A percentile compares a stretch with the other conserved stretches of the same genome.
Conservation (phyloP, 2,797 vertebrate genomes). For the Eospalax fontanierii region DNA sequence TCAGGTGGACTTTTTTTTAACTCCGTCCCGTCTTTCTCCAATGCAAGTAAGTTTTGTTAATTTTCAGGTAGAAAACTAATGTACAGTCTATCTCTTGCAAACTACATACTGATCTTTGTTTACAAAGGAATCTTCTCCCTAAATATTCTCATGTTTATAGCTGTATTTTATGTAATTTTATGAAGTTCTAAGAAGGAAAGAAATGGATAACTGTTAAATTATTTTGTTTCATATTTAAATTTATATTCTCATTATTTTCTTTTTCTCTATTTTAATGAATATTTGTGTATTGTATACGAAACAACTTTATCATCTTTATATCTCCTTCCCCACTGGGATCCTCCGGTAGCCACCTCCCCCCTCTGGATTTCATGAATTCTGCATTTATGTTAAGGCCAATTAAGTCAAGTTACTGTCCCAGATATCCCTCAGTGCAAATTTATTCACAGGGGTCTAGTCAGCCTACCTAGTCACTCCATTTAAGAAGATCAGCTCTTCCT, state of each 20-base stretch:
- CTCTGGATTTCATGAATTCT: too few relatives aligned
- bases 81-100: background rate
- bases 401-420: too few relatives aligned
- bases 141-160: background rate
- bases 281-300: too few relatives aligned
- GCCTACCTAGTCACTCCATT: too few relatives aligned
- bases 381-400: too few relatives aligned
- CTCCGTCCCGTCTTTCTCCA: background rate
- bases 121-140: background rate
- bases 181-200: background rate
- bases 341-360: too few relatives aligned
- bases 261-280: background rate
- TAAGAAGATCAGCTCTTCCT: too few relatives aligned
- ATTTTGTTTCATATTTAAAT: slow-evolving; percentile 60
- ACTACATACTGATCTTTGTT: background rate
- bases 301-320: too few relatives aligned
- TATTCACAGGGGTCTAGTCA: too few relatives aligned
- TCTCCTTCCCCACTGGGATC: too few relatives aligned
- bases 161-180: background rate
- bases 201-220: background rate
- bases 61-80: slow-evolving; percentile 6
- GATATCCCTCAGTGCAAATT: too few relatives aligned
- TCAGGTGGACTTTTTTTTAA: background rate
- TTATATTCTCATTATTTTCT: background rate
- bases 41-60: background rate